phyloP scores from a whole-genome alignment of 2,113 vertebrate genomes.

The Drymodes brunneopygia region DNA sequence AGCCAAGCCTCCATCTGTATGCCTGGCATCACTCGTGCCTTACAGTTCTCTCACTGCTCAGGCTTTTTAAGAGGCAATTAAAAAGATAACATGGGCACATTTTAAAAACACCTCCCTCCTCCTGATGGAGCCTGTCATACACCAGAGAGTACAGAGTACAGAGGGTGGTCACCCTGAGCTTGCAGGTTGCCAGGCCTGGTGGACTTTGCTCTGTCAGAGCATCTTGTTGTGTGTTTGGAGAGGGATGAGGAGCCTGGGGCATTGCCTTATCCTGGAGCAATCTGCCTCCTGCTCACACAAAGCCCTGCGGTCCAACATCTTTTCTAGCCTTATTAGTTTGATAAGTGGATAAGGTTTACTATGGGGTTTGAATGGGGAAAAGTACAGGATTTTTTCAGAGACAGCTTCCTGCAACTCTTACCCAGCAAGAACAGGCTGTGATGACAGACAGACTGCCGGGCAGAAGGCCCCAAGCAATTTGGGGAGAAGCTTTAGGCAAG shows the following conservation, averaged over 20 bases:
- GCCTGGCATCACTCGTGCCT: background rate
- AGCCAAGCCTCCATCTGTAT: background rate
- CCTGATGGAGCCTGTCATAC: background rate
- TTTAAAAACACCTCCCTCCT: background rate
- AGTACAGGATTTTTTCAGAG: background rate
- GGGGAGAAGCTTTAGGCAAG: background rate
- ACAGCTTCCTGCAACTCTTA: fast-evolving
- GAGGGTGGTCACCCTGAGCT: background rate
- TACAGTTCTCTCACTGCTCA: background rate
- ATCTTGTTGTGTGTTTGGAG: background rate
- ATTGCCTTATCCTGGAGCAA: background rate
- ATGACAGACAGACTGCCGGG: background rate
- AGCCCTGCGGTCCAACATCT: background rate
- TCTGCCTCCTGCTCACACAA: background rate
- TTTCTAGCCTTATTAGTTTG: background rate
- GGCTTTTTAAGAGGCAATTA: background rate
- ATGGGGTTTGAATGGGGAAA: background rate
- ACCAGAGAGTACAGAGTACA: background rate
- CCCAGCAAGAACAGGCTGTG: background rate
- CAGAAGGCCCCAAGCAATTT: background rate
- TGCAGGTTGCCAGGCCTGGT: background rate
- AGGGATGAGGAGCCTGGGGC: fast-evolving
- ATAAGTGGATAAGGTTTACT: background rate
- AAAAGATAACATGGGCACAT: background rate
- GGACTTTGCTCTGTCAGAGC: background rate